Evolutionary conservation across 2,113 vertebrate species (phyloP).

Genomic region (Halcyon malimbica): DNA sequence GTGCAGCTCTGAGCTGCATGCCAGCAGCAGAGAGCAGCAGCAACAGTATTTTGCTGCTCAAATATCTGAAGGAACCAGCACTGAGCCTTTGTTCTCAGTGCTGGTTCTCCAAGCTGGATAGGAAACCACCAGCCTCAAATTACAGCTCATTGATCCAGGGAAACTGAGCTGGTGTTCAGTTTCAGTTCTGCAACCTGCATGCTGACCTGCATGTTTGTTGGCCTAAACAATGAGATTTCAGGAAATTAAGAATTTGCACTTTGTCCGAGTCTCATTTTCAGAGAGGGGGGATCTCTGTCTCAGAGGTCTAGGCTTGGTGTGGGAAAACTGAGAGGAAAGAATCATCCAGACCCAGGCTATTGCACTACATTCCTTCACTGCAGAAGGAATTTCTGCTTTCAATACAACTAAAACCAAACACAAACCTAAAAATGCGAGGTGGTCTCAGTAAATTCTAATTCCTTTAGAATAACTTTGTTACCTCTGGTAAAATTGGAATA

Average conservation of each 20-base stretch:
- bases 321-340: not conserved
- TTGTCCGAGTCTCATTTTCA: fast-evolving
- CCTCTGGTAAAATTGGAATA: not conserved
- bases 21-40: not conserved
- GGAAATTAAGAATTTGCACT: conserved; percentile 25
- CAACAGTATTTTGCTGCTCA: not conserved
- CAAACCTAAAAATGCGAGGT: not conserved
- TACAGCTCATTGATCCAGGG: conserved; percentile 12
- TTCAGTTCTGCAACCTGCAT: not conserved
- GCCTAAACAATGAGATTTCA: conserved; percentile 27
- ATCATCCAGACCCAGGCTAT: not conserved
- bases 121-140: conserved; percentile 17
- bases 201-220: conserved; percentile 52
- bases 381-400: not conserved
- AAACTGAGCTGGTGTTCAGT: conserved; percentile 1
- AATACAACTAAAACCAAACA: not conserved
- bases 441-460: not conserved
- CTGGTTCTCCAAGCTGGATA: not conserved
- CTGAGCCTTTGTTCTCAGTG: not conserved
- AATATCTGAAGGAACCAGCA: not conserved
- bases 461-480: not conserved
- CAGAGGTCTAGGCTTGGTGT: not conserved
- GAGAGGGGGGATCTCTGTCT: not conserved
- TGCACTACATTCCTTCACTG: not conserved
- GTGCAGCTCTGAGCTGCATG: not conserved